These are phyloP conservation scores for Scomber scombrus DNA, from an alignment of 2,113 vertebrate genomes.

Conservation along the genomic window DNA sequence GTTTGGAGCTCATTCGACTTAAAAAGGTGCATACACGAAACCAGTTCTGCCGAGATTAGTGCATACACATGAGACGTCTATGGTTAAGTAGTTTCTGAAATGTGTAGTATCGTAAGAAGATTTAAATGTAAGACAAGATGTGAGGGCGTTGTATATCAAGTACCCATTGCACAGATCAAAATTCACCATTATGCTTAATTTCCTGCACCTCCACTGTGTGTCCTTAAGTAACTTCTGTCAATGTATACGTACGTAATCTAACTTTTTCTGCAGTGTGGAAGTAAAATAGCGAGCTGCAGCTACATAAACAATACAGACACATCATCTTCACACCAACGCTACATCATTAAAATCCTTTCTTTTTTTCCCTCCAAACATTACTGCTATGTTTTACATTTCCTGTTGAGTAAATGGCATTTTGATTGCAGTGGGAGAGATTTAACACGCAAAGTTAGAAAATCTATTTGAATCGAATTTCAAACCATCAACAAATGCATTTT, in stretches of 20 bases:
- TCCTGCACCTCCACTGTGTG: not conserved
- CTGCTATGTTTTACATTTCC: not conserved
- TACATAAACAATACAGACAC: not conserved
- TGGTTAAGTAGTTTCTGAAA: too few species aligned
- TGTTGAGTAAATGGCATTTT: not conserved
- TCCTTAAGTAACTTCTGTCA: slow-evolving; percentile 13
- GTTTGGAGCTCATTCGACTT: too few species aligned
- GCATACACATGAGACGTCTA: too few species aligned
- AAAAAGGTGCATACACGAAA: too few species aligned
- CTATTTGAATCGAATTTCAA: slow-evolving; percentile 36
- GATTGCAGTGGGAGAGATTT: not conserved
- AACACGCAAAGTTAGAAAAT: slow-evolving; percentile 9
- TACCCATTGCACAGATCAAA: not conserved
- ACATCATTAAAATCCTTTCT: not conserved
- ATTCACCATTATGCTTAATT: not conserved
- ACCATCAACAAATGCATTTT: slow-evolving; percentile 22
- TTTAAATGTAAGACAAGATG: too few species aligned
- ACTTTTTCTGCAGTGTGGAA: not conserved
- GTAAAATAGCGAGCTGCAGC: slow-evolving; percentile 11
- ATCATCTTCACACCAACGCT: not conserved
- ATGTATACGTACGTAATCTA: not conserved
- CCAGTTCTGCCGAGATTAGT: too few species aligned
- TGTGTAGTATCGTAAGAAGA: too few species aligned
- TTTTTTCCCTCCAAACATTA: not conserved
- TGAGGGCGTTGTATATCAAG: not conserved